Percentiles rank a stretch among this genome's conserved stretches.
These are phyloP conservation scores for Diarsia brunnea DNA, from an alignment of 2,888 invertebrate species.

Conservation along the genomic window DNA sequence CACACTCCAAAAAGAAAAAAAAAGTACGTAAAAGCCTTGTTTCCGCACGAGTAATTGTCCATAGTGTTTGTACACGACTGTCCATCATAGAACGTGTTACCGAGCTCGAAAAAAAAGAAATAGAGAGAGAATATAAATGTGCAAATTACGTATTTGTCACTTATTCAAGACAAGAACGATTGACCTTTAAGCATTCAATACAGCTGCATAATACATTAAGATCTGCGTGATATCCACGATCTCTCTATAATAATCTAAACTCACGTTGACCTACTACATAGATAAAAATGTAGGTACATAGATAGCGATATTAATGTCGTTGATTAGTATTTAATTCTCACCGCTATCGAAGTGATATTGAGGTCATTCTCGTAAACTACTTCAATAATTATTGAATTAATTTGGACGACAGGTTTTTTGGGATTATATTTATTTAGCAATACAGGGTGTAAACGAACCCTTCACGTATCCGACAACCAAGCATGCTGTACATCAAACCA, in stretches of 20 bases:
- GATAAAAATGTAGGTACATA: background rate
- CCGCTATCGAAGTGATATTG: slow-evolving; percentile 19
- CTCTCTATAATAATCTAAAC: slow-evolving; percentile 1
- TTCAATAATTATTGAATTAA: background rate
- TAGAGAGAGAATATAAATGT: too few relatives aligned
- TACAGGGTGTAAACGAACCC: too few relatives aligned
- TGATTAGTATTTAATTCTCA: slow-evolving; percentile 39
- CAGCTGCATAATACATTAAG: background rate
- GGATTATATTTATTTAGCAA: too few relatives aligned
- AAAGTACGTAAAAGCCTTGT: background rate
- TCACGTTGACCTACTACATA: background rate
- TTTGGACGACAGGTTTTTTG: slow-evolving; percentile 6
- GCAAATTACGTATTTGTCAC: background rate
- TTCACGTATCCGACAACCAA: too few relatives aligned
- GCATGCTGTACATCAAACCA: too few relatives aligned
- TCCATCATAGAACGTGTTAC: background rate
- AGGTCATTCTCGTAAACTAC: slow-evolving; percentile 20
- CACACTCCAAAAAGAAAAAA: too few relatives aligned
- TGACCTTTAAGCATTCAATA: background rate
- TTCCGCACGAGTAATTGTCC: background rate
- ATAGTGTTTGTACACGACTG: background rate
- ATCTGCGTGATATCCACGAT: slow-evolving; percentile 22
- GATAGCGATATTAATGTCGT: slow-evolving; percentile 16
- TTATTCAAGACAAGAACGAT: background rate
- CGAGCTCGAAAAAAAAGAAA: background rate